phyloP scores from a whole-genome alignment of 2,888 invertebrate genomes.

The Oxytorus armatus region DNA sequence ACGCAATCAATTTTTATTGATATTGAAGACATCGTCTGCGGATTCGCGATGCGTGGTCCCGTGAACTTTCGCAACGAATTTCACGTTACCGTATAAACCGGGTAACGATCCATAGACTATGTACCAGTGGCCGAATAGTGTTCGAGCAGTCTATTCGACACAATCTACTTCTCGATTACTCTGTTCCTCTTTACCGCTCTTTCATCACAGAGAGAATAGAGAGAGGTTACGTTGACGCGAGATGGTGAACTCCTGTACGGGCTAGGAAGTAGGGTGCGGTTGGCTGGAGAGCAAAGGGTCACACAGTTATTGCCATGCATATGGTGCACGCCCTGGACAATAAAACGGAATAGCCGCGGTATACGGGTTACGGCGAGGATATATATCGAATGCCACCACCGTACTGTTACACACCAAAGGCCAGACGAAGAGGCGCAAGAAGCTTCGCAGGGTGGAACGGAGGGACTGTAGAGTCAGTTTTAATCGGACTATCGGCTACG shows the following conservation, averaged over 20 bases:
- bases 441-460: slow-evolving; percentile 35
- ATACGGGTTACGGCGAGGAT: slow-evolving; percentile 68
- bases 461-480: slow-evolving; percentile 79
- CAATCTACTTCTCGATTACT: slow-evolving; percentile 4
- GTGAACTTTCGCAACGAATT: slow-evolving; percentile 46
- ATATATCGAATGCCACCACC: slow-evolving; percentile 32
- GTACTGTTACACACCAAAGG: slow-evolving; percentile 22
- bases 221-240: slow-evolving; percentile 36
- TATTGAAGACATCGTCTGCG: slow-evolving; percentile 3
- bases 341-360: slow-evolving; percentile 81
- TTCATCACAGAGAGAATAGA: slow-evolving; percentile 38
- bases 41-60: slow-evolving; percentile 37
- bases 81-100: slow-evolving; percentile 52
- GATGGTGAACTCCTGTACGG: slow-evolving; percentile 40
- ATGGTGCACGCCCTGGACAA: slow-evolving; percentile 77
- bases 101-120: slow-evolving; percentile 62
- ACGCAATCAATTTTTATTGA: not conserved
- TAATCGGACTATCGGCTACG: slow-evolving; percentile 78
- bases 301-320: slow-evolving; percentile 82
- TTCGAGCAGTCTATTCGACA: slow-evolving; percentile 51
- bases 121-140: slow-evolving; percentile 43
- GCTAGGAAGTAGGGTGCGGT: slow-evolving; percentile 54
- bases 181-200: not conserved
- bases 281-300: slow-evolving; percentile 73
- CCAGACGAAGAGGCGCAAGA: slow-evolving; percentile 34